A percentile compares a stretch with the other conserved stretches of the same genome.
phyloP scores from a whole-genome alignment of 2,113 vertebrate genomes.

The Chunga burmeisteri region DNA sequence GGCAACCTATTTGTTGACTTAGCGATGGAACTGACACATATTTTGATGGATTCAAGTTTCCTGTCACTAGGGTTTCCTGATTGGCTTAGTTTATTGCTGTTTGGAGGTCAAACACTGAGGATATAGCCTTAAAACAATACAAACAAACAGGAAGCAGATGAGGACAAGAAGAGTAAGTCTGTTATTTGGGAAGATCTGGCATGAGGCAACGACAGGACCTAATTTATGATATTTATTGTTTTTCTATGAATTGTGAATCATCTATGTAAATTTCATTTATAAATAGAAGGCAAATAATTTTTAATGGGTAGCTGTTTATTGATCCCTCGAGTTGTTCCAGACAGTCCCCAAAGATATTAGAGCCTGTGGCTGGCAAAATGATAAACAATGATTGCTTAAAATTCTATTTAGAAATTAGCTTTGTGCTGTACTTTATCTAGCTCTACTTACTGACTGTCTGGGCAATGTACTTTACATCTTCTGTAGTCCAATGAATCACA shows the following conservation, averaged over 20 bases:
- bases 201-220: neutral
- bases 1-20: neutral
- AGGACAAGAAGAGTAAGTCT: neutral
- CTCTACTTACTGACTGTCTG: conserved; percentile 33
- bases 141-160: neutral
- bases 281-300: conserved; percentile 22
- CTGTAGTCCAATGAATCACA: conserved; percentile 14
- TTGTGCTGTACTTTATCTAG: conserved; percentile 17
- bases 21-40: neutral
- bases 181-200: neutral
- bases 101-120: neutral
- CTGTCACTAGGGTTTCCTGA: neutral
- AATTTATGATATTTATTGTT: neutral
- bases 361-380: conserved; percentile 42
- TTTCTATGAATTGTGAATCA: neutral
- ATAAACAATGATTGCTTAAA: conserved; percentile 33
- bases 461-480: conserved; percentile 12
- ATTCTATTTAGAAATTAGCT: conserved; percentile 51
- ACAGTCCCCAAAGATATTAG: conserved; percentile 8
- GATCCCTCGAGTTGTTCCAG: conserved; percentile 5
- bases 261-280: conserved; percentile 6
- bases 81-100: neutral
- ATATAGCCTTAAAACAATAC: neutral
- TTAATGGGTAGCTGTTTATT: neutral
- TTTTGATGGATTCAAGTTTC: neutral